A percentile compares a stretch with the other conserved stretches of the same genome.
phyloP scores from a whole-genome alignment of 2,888 invertebrate species.

The Synanthedon tipuliformis region DNA sequence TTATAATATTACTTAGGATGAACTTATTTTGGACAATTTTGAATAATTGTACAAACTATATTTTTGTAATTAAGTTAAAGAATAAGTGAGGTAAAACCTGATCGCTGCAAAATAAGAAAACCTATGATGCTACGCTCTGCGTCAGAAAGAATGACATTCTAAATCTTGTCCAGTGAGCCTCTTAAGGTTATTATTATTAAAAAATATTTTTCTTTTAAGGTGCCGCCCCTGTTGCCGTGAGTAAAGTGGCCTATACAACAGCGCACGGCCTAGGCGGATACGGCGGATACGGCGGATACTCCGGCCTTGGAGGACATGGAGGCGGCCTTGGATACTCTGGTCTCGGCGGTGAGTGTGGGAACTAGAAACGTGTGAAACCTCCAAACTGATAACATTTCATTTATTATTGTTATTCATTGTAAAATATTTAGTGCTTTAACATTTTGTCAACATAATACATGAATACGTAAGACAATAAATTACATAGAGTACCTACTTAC shows the following conservation, averaged over 20 bases:
- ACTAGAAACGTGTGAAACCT: background rate
- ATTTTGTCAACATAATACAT: too few species aligned
- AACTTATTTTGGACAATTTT: too few species aligned
- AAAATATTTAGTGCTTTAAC: too few species aligned
- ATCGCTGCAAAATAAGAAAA: too few species aligned
- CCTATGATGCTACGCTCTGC: background rate
- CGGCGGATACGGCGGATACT: slow-evolving; percentile 21
- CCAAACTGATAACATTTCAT: background rate
- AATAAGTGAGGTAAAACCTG: too few species aligned
- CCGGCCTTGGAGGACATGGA: slow-evolving; percentile 25
- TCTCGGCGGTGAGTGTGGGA: background rate
- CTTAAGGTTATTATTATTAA: slow-evolving; percentile 1
- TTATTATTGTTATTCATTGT: too few species aligned
- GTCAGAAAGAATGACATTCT: slow-evolving; percentile 1
- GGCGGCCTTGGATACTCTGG: slow-evolving; percentile 1
- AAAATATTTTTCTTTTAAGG: slow-evolving; percentile 10
- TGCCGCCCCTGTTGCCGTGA: slow-evolving; percentile 31
- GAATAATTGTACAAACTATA: too few species aligned
- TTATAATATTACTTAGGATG: too few species aligned
- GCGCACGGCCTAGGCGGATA: slow-evolving; percentile 16
- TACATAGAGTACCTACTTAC: too few species aligned
- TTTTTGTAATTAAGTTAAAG: too few species aligned
- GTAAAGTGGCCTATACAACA: slow-evolving; percentile 43
- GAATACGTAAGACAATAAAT: too few species aligned
- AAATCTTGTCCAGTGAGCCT: slow-evolving; percentile 1